phyloP scores from a whole-genome alignment of 2,797 vertebrate species.

The Chromis chromis region DNA sequence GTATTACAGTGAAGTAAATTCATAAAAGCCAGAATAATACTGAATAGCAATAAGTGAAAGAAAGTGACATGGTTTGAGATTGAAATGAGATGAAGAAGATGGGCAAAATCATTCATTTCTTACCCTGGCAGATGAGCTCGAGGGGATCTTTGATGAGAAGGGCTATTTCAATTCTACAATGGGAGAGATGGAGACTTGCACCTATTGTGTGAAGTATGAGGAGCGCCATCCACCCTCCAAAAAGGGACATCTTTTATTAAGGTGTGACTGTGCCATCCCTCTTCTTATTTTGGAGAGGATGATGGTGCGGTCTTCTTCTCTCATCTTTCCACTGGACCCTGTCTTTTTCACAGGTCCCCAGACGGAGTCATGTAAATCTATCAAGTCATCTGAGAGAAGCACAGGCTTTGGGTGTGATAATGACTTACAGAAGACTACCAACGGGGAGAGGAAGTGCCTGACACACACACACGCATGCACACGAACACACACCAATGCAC shows the following conservation, averaged over 20 bases:
- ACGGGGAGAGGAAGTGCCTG: slow-evolving; percentile 68
- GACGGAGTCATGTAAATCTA: slow-evolving; percentile 86
- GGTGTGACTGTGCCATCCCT: slow-evolving; percentile 74
- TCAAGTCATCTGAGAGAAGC: slow-evolving; percentile 85
- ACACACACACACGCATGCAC: slow-evolving; percentile 48
- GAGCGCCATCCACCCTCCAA: slow-evolving; percentile 44
- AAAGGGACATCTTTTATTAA: slow-evolving; percentile 67
- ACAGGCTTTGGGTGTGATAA: slow-evolving; percentile 88
- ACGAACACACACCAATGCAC: slow-evolving; percentile 49
- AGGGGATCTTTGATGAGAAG: slow-evolving; percentile 73
- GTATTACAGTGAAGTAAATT: slow-evolving; percentile 56
- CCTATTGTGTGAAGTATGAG: slow-evolving; percentile 77
- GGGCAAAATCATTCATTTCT: slow-evolving; percentile 62
- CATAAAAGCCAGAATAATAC: slow-evolving; percentile 62
- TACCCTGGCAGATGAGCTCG: slow-evolving; percentile 63
- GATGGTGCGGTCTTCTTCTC: slow-evolving; percentile 66
- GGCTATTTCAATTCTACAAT: slow-evolving; percentile 72
- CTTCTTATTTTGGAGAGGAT: slow-evolving; percentile 77
- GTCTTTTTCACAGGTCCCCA: slow-evolving; percentile 78
- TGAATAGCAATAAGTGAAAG: slow-evolving; percentile 63
- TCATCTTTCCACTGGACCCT: slow-evolving; percentile 67
- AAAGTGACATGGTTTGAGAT: slow-evolving; percentile 74
- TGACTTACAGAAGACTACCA: slow-evolving; percentile 87
- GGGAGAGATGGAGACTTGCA: slow-evolving; percentile 60
- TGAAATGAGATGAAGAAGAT: slow-evolving; percentile 73